These are phyloP conservation scores for Theristicus caerulescens DNA, from an alignment of 2,113 vertebrate genomes.

Conservation along the genomic window DNA sequence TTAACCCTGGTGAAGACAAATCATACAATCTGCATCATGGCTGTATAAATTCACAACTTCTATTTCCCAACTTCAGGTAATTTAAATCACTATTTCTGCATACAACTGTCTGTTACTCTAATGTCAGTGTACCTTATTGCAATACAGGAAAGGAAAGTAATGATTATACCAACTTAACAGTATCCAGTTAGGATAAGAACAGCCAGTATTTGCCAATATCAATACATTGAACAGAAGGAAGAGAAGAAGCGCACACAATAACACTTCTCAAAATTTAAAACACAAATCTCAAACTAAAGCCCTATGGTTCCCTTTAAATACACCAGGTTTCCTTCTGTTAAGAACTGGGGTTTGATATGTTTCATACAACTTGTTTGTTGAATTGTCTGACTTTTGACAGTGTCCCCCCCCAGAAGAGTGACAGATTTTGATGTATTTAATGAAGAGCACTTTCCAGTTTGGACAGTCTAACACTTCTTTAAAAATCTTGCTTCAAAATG, in stretches of 20 bases:
- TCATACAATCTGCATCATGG: neutral
- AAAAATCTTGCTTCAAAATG: constrained; percentile 28
- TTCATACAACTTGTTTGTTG: neutral
- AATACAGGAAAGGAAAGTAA: neutral
- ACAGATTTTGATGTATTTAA: constrained; percentile 43
- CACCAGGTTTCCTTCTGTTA: neutral
- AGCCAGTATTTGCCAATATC: neutral
- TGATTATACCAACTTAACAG: neutral
- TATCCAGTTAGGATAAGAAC: neutral
- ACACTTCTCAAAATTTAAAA: neutral
- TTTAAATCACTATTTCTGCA: neutral
- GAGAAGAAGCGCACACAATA: neutral
- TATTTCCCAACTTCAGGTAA: neutral
- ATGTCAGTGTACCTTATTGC: neutral
- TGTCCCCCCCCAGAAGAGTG: neutral
- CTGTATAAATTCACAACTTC: neutral
- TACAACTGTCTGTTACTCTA: neutral
- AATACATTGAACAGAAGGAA: neutral
- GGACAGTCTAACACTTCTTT: neutral
- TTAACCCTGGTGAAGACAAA: constrained; percentile 13
- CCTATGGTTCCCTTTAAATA: neutral
- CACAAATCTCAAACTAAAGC: neutral
- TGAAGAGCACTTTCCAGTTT: constrained; percentile 44
- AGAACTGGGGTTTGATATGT: neutral
- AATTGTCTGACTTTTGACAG: constrained; percentile 20